phyloP scores from a whole-genome alignment of 1,140 invertebrate species.

The Drosophila insularis region DNA sequence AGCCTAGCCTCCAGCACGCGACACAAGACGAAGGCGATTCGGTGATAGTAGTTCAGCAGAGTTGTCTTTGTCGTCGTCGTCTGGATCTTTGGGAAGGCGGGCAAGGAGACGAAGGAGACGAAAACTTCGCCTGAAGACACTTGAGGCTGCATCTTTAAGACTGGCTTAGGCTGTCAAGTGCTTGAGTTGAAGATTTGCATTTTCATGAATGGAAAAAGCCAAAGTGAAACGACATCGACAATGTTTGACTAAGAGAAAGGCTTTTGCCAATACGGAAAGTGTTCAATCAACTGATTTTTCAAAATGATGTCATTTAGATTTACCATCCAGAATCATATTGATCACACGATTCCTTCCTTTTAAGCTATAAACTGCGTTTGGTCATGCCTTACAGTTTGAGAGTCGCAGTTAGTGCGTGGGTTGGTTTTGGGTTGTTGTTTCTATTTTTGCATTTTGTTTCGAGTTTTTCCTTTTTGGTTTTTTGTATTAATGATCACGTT shows the following conservation, averaged over 20 bases:
- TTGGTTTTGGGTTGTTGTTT: constrained; percentile 20
- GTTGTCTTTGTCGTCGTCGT: constrained; percentile 24
- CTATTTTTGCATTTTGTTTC: constrained; percentile 39
- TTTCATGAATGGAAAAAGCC: constrained; percentile 68
- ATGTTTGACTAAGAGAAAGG: constrained; percentile 69
- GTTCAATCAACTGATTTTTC: constrained; percentile 40
- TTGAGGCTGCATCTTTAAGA: constrained; percentile 47
- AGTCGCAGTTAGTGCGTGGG: constrained; percentile 62
- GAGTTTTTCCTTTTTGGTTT: constrained; percentile 41
- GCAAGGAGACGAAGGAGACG: constrained; percentile 18
- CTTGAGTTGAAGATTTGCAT: constrained; percentile 62
- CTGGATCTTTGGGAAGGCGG: background rate
- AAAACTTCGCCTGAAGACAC: constrained; percentile 62
- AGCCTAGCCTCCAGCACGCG: constrained; percentile 69
- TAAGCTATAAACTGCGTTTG: constrained; percentile 54
- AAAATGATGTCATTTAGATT: constrained; percentile 70
- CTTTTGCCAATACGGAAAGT: constrained; percentile 33
- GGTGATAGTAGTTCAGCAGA: constrained; percentile 65
- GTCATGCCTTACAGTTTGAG: constrained; percentile 65
- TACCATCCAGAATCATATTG: constrained; percentile 51
- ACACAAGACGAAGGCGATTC: constrained; percentile 44
- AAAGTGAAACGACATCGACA: constrained; percentile 4
- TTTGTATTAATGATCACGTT: constrained; percentile 69
- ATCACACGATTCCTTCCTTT: constrained; percentile 37
- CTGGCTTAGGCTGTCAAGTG: constrained; percentile 62